A percentile compares a stretch with the other conserved stretches of the same genome.
Conservation (phyloP, 2,113 vertebrate genomes). For the Nettapus auritus region DNA sequence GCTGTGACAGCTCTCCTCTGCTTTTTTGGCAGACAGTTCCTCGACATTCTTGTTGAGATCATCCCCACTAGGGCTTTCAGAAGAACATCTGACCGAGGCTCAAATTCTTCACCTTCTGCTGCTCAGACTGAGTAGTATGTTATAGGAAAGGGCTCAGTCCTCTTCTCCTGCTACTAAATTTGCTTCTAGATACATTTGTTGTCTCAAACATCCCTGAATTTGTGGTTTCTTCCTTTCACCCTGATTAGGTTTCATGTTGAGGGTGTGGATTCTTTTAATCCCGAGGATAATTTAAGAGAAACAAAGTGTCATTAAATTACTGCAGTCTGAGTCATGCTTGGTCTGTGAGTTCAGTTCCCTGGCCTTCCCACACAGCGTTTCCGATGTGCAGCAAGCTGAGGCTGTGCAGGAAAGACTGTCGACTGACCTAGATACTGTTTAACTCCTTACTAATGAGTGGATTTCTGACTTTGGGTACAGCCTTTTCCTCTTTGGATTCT, state of each 20-base stretch:
- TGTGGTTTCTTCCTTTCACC: not conserved
- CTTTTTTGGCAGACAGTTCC: conserved; percentile 25
- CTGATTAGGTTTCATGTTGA: not conserved
- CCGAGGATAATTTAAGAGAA: conserved; percentile 31
- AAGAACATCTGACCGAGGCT: conserved; percentile 29
- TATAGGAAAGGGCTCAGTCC: not conserved
- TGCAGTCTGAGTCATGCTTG: conserved; percentile 49
- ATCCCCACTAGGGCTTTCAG: not conserved
- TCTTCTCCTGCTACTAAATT: not conserved
- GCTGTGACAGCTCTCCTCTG: not conserved
- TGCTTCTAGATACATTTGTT: not conserved
- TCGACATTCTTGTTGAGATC: conserved; percentile 48
- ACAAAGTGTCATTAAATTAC: conserved; percentile 27
- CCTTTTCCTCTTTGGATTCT: not conserved
- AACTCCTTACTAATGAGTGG: not conserved
- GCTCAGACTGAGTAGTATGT: not conserved
- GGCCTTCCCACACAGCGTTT: conserved; percentile 61
- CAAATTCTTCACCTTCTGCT: not conserved
- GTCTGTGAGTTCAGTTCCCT: conserved; percentile 49
- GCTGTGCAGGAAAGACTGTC: conserved; percentile 42
- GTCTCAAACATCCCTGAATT: not conserved
- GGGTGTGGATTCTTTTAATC: conserved; percentile 55
- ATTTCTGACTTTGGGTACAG: not conserved
- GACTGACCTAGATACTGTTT: conserved; percentile 62
- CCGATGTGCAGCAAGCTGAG: conserved; percentile 20